Evolutionary conservation across 2,888 invertebrate species (phyloP).

Genomic region (Parasteatoda lunata): DNA sequence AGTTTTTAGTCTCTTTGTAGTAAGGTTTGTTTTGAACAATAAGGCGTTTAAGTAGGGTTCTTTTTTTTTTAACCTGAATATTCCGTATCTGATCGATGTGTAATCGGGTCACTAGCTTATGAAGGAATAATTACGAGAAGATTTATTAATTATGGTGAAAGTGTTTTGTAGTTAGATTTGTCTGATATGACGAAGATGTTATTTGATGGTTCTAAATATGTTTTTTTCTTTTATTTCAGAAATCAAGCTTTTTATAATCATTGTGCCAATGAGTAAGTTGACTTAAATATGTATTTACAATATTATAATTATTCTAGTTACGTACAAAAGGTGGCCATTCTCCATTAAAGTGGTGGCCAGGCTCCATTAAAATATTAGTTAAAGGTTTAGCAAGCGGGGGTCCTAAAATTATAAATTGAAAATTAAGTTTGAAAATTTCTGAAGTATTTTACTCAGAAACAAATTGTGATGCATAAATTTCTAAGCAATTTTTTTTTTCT

Average conservation of each 20-base stretch:
- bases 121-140: neutral
- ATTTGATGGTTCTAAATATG: neutral
- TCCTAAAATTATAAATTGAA: no score
- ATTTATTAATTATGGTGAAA: neutral
- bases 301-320: no score
- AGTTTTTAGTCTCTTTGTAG: neutral
- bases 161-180: neutral
- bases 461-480: no score
- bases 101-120: neutral
- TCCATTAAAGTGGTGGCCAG: no score
- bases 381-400: no score
- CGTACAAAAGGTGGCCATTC: no score
- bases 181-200: neutral
- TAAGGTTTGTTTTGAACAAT: neutral
- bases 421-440: no score
- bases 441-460: no score
- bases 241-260: slow-evolving; percentile 25
- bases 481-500: no score
- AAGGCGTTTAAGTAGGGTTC: neutral
- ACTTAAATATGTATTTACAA: neutral
- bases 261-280: slow-evolving; percentile 49
- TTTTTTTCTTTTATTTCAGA: slow-evolving; percentile 18
- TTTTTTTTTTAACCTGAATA: neutral
- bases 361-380: no score
- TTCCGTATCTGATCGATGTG: neutral